phyloP scores from a whole-genome alignment of 2,888 invertebrate species.

The Dyspetes luteomarginatus region DNA sequence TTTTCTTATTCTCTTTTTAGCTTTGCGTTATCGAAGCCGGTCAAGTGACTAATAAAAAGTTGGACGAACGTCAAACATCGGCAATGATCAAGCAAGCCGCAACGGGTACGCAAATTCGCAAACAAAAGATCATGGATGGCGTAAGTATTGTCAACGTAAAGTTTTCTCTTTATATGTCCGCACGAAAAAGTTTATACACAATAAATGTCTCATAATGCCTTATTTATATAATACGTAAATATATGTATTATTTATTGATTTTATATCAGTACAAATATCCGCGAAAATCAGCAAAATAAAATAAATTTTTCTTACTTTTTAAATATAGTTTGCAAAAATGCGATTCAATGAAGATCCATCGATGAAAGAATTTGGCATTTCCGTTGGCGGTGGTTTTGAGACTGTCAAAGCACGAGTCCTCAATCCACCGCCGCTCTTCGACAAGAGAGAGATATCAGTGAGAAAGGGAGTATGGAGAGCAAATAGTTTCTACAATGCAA shows the following conservation, averaged over 20 bases:
- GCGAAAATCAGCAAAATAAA: too few species aligned
- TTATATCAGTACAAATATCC: too few species aligned
- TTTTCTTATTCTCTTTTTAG: constrained; percentile 61
- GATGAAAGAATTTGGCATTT: constrained; percentile 92
- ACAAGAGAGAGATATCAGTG: constrained; percentile 82
- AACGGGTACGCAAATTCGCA: constrained; percentile 90
- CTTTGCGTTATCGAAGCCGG: constrained; percentile 87
- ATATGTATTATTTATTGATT: too few species aligned
- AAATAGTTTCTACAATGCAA: constrained; percentile 76
- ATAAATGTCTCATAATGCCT: too few species aligned
- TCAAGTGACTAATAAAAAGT: constrained; percentile 91
- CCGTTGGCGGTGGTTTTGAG: constrained; percentile 90
- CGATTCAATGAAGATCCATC: constrained; percentile 83
- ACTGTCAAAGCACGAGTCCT: constrained; percentile 92
- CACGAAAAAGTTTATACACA: too few species aligned
- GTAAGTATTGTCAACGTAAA: constrained; percentile 85
- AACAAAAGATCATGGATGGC: constrained; percentile 91
- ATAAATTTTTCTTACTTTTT: constrained; percentile 46
- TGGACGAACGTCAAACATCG: constrained; percentile 92
- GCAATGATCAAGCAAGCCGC: constrained; percentile 95
- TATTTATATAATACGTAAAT: too few species aligned
- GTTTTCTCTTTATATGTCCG: too few species aligned
- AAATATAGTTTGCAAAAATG: constrained; percentile 73
- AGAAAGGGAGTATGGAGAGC: constrained; percentile 84
- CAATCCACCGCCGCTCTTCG: constrained; percentile 89